Evolutionary conservation across 2,113 vertebrate species (phyloP).

Genomic region (Microcebus jonahi): DNA sequence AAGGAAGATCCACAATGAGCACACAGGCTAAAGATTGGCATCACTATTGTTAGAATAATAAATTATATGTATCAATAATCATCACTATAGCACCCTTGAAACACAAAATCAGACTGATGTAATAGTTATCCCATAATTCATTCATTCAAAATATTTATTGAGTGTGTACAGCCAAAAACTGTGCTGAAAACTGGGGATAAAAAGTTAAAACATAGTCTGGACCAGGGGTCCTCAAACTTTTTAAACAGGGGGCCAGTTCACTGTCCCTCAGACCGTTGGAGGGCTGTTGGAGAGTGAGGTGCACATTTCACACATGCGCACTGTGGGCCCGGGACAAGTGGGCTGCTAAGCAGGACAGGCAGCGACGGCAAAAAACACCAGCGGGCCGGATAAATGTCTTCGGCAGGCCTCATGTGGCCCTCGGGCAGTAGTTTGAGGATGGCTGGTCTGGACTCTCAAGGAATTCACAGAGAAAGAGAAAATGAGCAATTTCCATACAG

Average conservation of each 20-base stretch:
- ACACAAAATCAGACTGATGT: neutral
- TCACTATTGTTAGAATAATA: neutral
- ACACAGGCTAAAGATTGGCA: neutral
- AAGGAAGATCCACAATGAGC: neutral
- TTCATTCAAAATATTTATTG: neutral
- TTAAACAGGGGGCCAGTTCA: no score
- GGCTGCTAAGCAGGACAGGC: no score
- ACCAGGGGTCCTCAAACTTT: no score
- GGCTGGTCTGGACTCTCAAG: neutral
- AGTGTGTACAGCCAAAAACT: neutral
- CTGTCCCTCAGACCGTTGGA: no score
- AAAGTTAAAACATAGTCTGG: neutral
- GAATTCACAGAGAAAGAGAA: neutral
- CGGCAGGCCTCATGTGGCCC: no score
- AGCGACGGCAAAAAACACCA: no score
- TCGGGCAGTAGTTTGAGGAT: no score
- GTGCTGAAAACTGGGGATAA: neutral
- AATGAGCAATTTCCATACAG: neutral
- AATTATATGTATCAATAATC: neutral
- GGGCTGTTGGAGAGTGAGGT: no score
- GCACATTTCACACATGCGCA: no score
- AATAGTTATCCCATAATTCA: neutral
- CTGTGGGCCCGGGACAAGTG: no score
- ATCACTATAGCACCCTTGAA: neutral
- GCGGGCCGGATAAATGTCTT: no score